Evolutionary conservation across 1,140 invertebrate genomes (phyloP), one percentile per base, ranked within the genome.

Genomic region (Apis dorsata): DNA sequence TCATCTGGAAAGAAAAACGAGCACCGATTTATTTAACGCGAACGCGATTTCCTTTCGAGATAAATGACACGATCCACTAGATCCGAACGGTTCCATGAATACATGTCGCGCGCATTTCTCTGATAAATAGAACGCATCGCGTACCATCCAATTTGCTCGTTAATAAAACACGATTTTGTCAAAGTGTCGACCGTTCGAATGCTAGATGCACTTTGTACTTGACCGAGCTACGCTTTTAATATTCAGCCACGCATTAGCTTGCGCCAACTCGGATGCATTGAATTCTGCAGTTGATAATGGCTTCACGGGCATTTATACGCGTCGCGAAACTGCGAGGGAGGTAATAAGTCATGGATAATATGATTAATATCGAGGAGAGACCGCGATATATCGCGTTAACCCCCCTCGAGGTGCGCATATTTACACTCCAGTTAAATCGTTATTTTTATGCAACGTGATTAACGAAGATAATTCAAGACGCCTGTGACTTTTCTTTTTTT

Each of bases 321-420:
- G 81, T 70, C 80, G 71, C 10, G n/a, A 44, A 11, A 49, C 72
- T 53, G 53, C 72, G 80, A 78, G 74, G 66, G 66, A 19, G 53
- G 65, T 65, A 80, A 87, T 86, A 78, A 84, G 66, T 63, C 70
- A 63, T 21, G 55, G 74, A 21, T 60, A 69, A 75, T 83, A 66
- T 83, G 74, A 85, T 83, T 85, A 78, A 85, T 82, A 51, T 55
- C 69, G 60, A 12, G 17, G 9, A 49, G 55, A 60, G 34, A 17
- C 12, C 60, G 28, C 34, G 49, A 28, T n/a, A 19, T 59, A 66
- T 53, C 73, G 60, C 62, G 34, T 78, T 78, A 83, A 74, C 71
- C 57, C 34, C 63, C 44, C 53, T 12, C 55, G 24, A 65, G 17
- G 24, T 12, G 49, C 51, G 44, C n/a, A 21, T 51, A 57, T 65